Evolutionary conservation across 2,113 vertebrate genomes (phyloP).

Genomic region (Pyrgilauda ruficollis): DNA sequence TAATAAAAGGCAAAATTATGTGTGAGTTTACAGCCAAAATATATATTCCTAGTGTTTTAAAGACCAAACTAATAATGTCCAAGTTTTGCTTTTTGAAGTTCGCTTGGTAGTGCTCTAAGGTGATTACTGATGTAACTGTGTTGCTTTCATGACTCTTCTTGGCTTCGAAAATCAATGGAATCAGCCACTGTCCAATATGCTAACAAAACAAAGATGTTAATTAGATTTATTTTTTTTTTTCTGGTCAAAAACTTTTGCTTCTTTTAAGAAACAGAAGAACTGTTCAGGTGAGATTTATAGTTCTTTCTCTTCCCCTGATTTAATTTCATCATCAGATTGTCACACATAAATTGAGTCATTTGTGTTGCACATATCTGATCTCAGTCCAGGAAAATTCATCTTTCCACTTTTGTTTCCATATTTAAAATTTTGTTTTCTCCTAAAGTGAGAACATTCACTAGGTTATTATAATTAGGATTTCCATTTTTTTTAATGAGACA

Average conservation of each 20-base stretch:
- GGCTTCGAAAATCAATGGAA: neutral
- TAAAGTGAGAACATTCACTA: neutral
- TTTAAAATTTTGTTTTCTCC: neutral
- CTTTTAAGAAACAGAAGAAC: neutral
- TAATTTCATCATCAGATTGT: neutral
- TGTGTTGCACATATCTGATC: neutral
- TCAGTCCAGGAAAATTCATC: neutral
- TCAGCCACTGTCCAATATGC: neutral
- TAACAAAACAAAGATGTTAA: neutral
- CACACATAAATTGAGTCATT: neutral
- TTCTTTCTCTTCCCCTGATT: neutral
- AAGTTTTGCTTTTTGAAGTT: neutral
- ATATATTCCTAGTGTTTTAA: neutral
- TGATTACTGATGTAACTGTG: neutral
- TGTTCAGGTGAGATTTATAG: neutral
- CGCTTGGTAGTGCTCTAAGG: neutral
- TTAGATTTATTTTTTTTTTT: conserved; percentile 1
- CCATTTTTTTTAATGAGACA: neutral
- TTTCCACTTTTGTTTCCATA: neutral
- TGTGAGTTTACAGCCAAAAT: neutral
- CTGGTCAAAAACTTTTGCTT: neutral
- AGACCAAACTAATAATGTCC: neutral
- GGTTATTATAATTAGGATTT: neutral
- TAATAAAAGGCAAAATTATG: neutral
- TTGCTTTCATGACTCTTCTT: neutral